Conservation (phyloP, 2,113 vertebrate species). For the Percopsis transmontana region DNA sequence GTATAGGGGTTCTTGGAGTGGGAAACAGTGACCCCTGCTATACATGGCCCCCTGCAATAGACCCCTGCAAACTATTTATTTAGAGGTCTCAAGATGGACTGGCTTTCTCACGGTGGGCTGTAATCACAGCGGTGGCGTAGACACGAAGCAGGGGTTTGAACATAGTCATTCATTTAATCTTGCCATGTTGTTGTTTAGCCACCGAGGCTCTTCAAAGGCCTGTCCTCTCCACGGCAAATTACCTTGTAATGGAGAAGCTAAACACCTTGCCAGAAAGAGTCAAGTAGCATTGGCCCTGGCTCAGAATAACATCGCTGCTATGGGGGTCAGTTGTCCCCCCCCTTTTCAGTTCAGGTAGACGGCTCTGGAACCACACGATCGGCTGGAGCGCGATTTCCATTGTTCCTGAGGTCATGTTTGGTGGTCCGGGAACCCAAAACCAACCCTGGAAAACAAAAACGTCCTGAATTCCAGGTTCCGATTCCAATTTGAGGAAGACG, state of each 20-base stretch:
- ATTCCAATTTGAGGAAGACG: no score
- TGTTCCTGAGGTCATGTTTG: no score
- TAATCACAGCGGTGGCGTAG: slow-evolving; percentile 60
- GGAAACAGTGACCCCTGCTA: no score
- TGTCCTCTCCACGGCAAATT: slow-evolving; percentile 46
- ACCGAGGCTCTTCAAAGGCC: slow-evolving; percentile 56
- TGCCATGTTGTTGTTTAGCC: slow-evolving; percentile 51
- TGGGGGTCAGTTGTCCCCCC: no score
- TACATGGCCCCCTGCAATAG: no score
- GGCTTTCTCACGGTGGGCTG: slow-evolving; percentile 62
- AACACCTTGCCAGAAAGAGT: slow-evolving; percentile 56
- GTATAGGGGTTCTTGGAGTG: no score
- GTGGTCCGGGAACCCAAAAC: no score
- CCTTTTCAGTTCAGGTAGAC: no score
- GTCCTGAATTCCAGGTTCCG: no score
- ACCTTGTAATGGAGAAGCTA: slow-evolving; percentile 40
- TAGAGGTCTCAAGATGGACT: slow-evolving; percentile 68
- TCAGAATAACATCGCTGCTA: slow-evolving; percentile 24
- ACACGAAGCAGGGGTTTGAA: slow-evolving; percentile 60
- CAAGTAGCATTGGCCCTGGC: slow-evolving; percentile 34
- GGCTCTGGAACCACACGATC: no score
- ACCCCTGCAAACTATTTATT: slow-evolving; percentile 36
- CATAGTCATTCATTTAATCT: slow-evolving; percentile 61
- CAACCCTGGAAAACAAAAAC: no score
- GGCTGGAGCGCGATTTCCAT: no score